phyloP scores from a whole-genome alignment of 2,888 invertebrate genomes.

The Polyommatus icarus region DNA sequence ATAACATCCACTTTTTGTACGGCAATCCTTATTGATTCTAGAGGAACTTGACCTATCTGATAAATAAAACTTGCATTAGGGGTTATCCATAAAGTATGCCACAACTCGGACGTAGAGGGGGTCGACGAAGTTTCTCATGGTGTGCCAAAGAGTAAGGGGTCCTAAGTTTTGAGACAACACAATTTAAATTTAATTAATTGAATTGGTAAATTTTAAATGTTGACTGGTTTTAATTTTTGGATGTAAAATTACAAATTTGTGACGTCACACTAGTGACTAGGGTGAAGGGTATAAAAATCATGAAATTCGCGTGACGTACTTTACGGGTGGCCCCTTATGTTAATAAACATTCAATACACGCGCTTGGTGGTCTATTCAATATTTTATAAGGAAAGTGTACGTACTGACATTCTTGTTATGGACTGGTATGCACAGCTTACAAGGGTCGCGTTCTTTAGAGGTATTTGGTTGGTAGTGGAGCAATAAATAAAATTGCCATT shows the following conservation, averaged over 20 bases:
- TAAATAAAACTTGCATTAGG: background rate
- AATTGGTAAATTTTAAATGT: no score
- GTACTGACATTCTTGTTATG: background rate
- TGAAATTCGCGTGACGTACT: no score
- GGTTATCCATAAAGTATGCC: no score
- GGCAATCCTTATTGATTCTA: background rate
- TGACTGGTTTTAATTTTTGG: no score
- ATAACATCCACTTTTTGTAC: background rate
- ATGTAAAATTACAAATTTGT: no score
- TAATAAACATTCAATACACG: background rate
- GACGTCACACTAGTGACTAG: no score
- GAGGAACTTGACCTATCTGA: background rate
- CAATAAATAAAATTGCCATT: background rate
- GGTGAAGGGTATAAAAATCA: no score
- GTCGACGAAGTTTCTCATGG: no score
- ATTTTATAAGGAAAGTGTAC: conserved; percentile 17
- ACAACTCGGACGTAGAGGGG: no score
- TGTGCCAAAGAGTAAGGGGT: no score
- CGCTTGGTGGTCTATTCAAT: conserved; percentile 6
- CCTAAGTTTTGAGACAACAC: no score
- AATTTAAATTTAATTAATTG: no score
- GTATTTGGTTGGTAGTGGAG: background rate
- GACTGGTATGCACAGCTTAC: background rate
- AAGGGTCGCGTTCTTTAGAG: conserved; percentile 2
- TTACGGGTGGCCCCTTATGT: background rate